Percentiles rank a stretch among this genome's conserved stretches.
Conservation (phyloP, 2,888 invertebrate species). For the Drosophila pseudotalamancana region DNA sequence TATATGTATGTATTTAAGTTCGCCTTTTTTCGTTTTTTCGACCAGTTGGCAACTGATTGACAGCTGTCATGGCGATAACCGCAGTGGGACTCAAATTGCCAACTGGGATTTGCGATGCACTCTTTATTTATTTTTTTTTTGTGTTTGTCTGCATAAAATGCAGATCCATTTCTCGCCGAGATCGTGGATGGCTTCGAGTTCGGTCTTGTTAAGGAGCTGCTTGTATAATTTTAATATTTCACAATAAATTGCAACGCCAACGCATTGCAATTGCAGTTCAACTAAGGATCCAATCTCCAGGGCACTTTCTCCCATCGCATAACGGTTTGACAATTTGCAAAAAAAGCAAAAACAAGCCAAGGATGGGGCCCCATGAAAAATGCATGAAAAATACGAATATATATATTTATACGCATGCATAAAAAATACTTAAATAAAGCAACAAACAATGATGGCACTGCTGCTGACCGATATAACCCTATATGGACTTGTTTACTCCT, state of each 20-base stretch:
- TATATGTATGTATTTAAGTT: constrained; percentile 11
- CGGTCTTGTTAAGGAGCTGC: constrained; percentile 56
- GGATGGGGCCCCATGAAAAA: constrained; percentile 64
- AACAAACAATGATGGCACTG: constrained; percentile 61
- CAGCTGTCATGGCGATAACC: constrained; percentile 80
- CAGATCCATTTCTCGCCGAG: constrained; percentile 73
- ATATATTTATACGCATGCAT: neutral
- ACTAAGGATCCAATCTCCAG: constrained; percentile 17
- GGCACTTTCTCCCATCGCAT: constrained; percentile 55
- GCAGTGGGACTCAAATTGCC: constrained; percentile 61
- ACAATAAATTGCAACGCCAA: constrained; percentile 74
- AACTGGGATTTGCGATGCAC: constrained; percentile 28
- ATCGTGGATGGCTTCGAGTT: constrained; percentile 27
- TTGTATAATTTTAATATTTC: constrained; percentile 76
- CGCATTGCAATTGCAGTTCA: constrained; percentile 48
- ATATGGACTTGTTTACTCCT: constrained; percentile 78
- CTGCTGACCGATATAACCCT: constrained; percentile 75
- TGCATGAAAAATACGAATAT: constrained; percentile 50
- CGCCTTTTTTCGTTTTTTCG: constrained; percentile 9
- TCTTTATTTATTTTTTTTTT: too few relatives aligned
- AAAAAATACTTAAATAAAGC: constrained; percentile 24
- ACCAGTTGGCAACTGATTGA: constrained; percentile 57
- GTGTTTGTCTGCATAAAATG: constrained; percentile 65
- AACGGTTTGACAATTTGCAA: constrained; percentile 77
- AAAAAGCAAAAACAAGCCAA: constrained; percentile 30